Base-by-base conservation (phyloP, 2,888 invertebrate species). In the Cephus pulcher region DNA sequence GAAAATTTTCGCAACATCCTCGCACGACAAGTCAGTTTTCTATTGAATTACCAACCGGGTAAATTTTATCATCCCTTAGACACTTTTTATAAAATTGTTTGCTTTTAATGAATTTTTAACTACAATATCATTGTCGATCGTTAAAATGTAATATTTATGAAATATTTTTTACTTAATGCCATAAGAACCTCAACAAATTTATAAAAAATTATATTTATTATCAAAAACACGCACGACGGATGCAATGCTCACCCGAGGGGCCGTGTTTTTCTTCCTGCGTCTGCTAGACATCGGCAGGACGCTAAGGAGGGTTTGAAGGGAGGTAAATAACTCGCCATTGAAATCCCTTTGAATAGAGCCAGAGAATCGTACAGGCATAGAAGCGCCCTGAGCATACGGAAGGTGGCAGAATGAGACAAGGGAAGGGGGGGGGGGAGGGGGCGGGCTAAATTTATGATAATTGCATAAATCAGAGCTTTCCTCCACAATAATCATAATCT, bases 381-480 rank as follows among this genome's bases (percentile, higher is more conserved):
- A 85, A 84, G 88, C 87, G 89, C 88, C 89, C 88, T 87, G 85
- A 89, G 88, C 90, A 89, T 88, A 89, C 88, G 88, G 85, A 89
- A 90, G 88, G 86, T 85, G 87, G 86, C 86, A 79, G 69, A 76
- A 78, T 74, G 30, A 78, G 73, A 75, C 75, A 75, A 35, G 68
- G 85, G 80, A 33, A 34, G 35, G 82, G 84, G 86, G 81, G 85
- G 85, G 83, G 34, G 34, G 9, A 6, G 34, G 34, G 34, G 4
- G 34, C 11, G 0, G 34, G 83, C 84, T 85, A 86, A 90, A 90
- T 90, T 90, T 90, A 90, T 90, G 90, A 90, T 90, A 90, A 90
- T 90, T 90, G 89, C 90, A 90, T 90, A 90, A 90, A 90, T 90
- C 90, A 90, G 88, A 89, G 90, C 90, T 90, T 90, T 90, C 90